A percentile compares a stretch with the other conserved stretches of the same genome.
Conservation (phyloP, 1,140 invertebrate genomes). For the Polypedilum pembai region DNA sequence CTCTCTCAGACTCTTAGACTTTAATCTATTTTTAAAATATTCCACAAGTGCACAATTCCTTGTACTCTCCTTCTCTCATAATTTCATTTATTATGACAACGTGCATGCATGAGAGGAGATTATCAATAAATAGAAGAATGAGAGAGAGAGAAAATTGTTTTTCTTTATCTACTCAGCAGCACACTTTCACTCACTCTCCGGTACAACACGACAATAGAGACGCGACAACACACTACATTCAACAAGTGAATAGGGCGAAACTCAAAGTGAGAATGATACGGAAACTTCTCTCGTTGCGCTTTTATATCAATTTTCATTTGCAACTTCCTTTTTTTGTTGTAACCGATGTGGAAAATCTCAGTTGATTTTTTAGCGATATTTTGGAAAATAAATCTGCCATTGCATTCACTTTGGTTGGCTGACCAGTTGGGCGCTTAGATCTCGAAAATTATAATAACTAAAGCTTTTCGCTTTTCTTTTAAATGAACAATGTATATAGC, state of each 20-base stretch:
- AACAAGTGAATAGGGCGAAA: conserved; percentile 15
- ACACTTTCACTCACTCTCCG: background rate
- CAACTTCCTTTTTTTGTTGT: conserved; percentile 3
- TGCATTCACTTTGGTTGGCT: too few relatives aligned
- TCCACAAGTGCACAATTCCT: too few relatives aligned
- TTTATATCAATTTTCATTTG: conserved; percentile 8
- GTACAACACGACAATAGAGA: too few relatives aligned
- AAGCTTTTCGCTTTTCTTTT: background rate
- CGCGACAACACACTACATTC: background rate
- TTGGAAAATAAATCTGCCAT: too few relatives aligned
- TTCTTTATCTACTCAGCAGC: background rate
- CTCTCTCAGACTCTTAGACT: background rate
- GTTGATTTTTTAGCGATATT: background rate
- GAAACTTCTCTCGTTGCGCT: conserved; percentile 11
- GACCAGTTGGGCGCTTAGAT: too few relatives aligned
- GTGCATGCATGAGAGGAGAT: background rate
- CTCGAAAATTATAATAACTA: too few relatives aligned
- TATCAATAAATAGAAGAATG: too few relatives aligned
- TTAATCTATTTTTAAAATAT: background rate
- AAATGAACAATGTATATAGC: background rate
- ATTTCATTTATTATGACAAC: background rate
- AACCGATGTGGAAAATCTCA: background rate
- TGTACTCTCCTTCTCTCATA: background rate
- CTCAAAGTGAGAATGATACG: conserved; percentile 17
- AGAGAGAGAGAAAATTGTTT: background rate